A percentile compares a stretch with the other conserved stretches of the same genome.
Evolutionary conservation across 2,113 vertebrate genomes (phyloP).

Genomic region (Stictonetta naevosa): DNA sequence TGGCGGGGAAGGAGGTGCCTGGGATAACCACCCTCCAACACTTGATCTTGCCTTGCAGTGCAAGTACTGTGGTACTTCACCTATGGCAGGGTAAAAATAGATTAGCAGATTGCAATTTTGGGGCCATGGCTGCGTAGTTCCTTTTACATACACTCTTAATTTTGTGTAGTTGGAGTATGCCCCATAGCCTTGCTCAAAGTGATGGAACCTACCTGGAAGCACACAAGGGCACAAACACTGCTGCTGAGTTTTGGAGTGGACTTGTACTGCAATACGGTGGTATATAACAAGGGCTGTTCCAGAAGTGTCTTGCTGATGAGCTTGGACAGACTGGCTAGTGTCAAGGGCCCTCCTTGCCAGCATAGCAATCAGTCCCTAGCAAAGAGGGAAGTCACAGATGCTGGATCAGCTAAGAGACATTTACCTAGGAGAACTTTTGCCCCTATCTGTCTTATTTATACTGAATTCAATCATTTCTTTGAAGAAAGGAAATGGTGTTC

Average conservation of each 20-base stretch:
- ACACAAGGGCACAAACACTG: accelerated
- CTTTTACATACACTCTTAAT: background rate
- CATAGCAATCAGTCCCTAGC: accelerated
- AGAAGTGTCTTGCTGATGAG: background rate
- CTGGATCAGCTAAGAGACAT: background rate
- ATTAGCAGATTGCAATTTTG: too few species aligned
- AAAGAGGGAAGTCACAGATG: background rate
- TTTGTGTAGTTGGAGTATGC: accelerated
- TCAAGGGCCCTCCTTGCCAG: background rate
- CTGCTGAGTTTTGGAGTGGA: background rate
- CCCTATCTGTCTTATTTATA: background rate
- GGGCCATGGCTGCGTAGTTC: background rate
- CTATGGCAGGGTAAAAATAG: background rate
- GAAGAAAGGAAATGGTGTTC: background rate
- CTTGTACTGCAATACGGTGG: background rate
- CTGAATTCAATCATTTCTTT: background rate
- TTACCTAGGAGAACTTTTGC: background rate
- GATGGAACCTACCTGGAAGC: background rate
- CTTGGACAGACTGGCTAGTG: background rate
- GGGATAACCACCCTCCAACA: background rate
- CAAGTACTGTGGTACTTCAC: background rate
- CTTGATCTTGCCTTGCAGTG: background rate
- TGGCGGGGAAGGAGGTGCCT: background rate
- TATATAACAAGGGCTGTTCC: background rate
- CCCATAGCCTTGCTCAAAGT: background rate